Conservation (phyloP, 2,888 invertebrate genomes). For the Lasioglossum zephyrum region DNA sequence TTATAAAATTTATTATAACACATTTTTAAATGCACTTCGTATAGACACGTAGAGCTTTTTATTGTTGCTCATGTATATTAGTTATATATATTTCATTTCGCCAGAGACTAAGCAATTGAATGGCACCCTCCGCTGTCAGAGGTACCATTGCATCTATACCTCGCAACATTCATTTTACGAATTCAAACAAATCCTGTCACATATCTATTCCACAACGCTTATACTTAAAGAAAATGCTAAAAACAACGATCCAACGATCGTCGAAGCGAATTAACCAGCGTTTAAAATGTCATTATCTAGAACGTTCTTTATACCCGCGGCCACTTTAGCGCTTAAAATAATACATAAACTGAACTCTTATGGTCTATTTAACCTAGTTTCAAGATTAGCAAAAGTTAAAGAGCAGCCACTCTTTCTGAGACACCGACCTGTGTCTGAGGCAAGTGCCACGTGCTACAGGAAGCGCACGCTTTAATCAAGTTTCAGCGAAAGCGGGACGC, state of each 20-base stretch:
- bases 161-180: too few relatives aligned
- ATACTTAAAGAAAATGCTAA: too few relatives aligned
- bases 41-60: too few relatives aligned
- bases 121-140: too few relatives aligned
- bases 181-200: too few relatives aligned
- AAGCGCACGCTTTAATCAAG: neutral
- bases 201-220: too few relatives aligned
- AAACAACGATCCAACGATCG: neutral
- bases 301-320: neutral
- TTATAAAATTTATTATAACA: too few relatives aligned
- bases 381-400: slow-evolving; percentile 5
- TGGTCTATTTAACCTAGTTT: neutral
- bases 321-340: neutral
- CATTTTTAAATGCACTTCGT: too few relatives aligned
- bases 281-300: neutral
- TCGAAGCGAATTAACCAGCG: neutral
- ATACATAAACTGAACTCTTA: neutral
- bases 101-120: too few relatives aligned
- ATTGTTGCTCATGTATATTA: too few relatives aligned
- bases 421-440: neutral
- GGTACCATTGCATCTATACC: too few relatives aligned
- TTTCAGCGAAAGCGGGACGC: neutral
- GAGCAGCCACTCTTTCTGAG: neutral
- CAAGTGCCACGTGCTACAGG: neutral
- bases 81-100: too few relatives aligned